Base-by-base conservation (phyloP, 1,140 invertebrate genomes). In the Zophobas morio region DNA sequence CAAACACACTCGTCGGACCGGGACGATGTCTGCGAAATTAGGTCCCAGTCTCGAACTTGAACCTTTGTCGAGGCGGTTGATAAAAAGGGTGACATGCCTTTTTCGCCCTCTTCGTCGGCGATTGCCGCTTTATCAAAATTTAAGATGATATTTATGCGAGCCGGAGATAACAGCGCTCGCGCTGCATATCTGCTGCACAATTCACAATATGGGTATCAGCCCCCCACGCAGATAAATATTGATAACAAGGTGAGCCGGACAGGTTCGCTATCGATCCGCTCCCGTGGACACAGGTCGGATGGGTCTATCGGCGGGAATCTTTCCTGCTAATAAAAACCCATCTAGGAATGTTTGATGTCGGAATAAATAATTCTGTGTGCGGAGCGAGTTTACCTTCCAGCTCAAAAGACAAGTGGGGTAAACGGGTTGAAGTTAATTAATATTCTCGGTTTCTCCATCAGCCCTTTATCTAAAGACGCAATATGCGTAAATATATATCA, bases 401-500 rank as follows among this genome's bases (percentile, higher is more conserved):
- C 49, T 42, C 71, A 56, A 36, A 56, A 56, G 66, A 57, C 54
- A 77, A 77, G 66, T 71, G 66, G 75, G 35, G 54, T 71, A 77
- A 70, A 72, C 71, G 71, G 53, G 70, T 60, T 66, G 60, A 66
- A 77, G 47, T 77, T 77, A 60, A 77, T 77, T 77, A 77, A 77
- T 77, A 72, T 70, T 77, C 75, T 36, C 46, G 53, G 70, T 72
- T 77, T 56, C 70, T 57, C 40, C 66, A 70, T 66, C 42, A 36
- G 34, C 74, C 70, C 53, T 51, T 77, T 56, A 70, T 70, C 70
- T 73, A 77, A 72, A 72, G 70, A 70, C 66, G 66, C 66, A 77
- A 77, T 77, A 77, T 77, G 75, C 70, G 75, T 77, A 70, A 77
- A 77, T 70, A 73, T 77, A 77, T 57, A 70, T 77, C 66, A 77